Percentiles rank a stretch among this genome's conserved stretches.
Conservation (phyloP, 1,140 invertebrate genomes). For the Drosophila kikkawai region DNA sequence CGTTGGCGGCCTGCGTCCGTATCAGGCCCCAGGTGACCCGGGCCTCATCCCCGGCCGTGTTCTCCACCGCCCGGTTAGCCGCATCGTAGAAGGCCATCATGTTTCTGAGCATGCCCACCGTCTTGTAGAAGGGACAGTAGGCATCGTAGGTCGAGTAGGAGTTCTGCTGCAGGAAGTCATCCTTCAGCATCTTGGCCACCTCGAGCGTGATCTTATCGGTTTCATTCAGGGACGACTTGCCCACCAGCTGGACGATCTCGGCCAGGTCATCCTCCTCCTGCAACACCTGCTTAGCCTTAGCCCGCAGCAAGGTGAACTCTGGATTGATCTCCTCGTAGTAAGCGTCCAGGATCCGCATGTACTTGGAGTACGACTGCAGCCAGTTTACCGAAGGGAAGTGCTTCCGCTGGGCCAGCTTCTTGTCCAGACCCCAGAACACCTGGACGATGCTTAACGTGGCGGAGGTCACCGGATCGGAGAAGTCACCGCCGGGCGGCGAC, state of each 20-base stretch:
- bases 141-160: conserved; percentile 73
- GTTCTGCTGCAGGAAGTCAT: conserved; percentile 80
- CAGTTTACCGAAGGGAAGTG: conserved; percentile 99
- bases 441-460: conserved; percentile 99
- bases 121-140: conserved; percentile 80
- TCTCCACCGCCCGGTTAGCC: conserved; percentile 36
- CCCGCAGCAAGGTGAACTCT: conserved; percentile 88
- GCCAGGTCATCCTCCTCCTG: conserved; percentile 95
- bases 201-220: conserved; percentile 75
- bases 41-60: conserved; percentile 46
- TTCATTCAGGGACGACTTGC: conserved; percentile 90
- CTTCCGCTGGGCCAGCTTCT: conserved; percentile 99
- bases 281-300: conserved; percentile 89
- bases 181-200: conserved; percentile 76
- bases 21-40: conserved; percentile 73
- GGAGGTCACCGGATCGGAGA: conserved; percentile 99
- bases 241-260: conserved; percentile 95
- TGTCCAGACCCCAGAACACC: conserved; percentile 99
- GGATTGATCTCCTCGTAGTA: conserved; percentile 92
- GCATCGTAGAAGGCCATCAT: conserved; percentile 66
- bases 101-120: conserved; percentile 70
- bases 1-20: conserved; percentile 22
- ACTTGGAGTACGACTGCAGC: conserved; percentile 94
- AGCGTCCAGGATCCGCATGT: conserved; percentile 91
- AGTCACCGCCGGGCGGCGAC: conserved; percentile 99